Evolutionary conservation across 2,888 invertebrate species (phyloP), one percentile per base, ranked within the genome.

Genomic region (Esperia sulphurella): DNA sequence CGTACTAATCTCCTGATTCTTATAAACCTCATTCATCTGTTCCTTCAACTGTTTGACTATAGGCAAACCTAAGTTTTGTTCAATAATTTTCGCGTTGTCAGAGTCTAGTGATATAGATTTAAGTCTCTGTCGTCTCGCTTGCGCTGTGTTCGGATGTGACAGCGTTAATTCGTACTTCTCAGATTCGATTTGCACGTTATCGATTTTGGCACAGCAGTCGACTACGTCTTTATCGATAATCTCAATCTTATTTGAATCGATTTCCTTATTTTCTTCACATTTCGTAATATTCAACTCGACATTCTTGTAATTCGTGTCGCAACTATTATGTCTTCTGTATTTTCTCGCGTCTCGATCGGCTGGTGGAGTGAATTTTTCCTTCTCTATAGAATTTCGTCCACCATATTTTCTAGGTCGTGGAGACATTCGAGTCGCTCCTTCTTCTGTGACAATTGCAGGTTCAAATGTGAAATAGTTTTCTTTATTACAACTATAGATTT

Each of bases 51-150:
- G 90, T 53, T 90, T 90, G 10, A 91, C 90, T 54, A 91, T 90
- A 0, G 91, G 91, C 43, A 91, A 62, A 0, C 91, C 90, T 39
- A 91, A 61, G 61, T 91, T 91, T 55, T 90, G 91, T 73, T 91
- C 91, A n/a, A 91, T 91, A 41, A 91, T 87, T 61, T 87, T 89
- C 1, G 91, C 91, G 52, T 91, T 90, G 53, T 91, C 91, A 0
- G 91, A 91, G 63, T 91, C 91, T 38, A 91, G 58, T 0, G 91
- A 91, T 59, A 91, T 91, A 0, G 91, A 91, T 64, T 91, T 91
- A 8, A 91, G 67, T 46, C 91, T 75, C 55, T 91, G 90, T 50
- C 91, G 68, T 57, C 91, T 77, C 9, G 81, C 80, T 49, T 87
- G 84, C 0, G 84, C 89, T 0, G 83, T 71, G 52, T 71, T 81